Evolutionary conservation across 2,113 vertebrate species (phyloP).

Genomic region (Apodemus sylvaticus): DNA sequence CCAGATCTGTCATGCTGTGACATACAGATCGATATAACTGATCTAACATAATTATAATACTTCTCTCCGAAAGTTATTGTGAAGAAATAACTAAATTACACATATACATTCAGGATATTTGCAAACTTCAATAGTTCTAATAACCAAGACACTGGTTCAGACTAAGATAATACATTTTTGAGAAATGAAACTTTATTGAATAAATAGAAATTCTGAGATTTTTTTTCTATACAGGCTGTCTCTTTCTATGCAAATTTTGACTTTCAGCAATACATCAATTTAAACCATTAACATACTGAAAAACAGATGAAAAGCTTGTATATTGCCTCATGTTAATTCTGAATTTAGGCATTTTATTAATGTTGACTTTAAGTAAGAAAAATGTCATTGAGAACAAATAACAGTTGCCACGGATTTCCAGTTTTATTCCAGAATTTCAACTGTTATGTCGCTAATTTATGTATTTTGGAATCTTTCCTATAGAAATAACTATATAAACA

Average conservation of each 20-base stretch:
- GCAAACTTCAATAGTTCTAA: background rate
- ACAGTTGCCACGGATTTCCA: background rate
- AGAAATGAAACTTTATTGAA: background rate
- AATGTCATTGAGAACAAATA: background rate
- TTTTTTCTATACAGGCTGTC: background rate
- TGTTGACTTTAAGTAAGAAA: background rate
- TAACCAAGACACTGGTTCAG: background rate
- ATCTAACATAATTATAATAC: background rate
- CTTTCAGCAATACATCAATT: background rate
- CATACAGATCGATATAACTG: background rate
- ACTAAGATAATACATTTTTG: background rate
- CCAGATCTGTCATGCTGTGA: background rate
- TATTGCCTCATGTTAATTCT: background rate
- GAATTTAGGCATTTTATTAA: constrained; percentile 43
- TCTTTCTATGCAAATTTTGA: constrained; percentile 13
- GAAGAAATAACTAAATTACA: background rate
- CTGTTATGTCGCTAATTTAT: background rate
- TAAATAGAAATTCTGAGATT: background rate
- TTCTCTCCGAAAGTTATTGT: background rate
- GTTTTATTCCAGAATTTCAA: constrained; percentile 11
- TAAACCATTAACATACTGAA: background rate
- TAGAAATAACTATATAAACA: background rate
- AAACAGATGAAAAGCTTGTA: background rate
- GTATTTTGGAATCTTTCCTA: background rate
- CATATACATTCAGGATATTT: background rate